Evolutionary conservation across 23 tunicate species (phyloP).

Genomic region (Diplosoma virens): DNA sequence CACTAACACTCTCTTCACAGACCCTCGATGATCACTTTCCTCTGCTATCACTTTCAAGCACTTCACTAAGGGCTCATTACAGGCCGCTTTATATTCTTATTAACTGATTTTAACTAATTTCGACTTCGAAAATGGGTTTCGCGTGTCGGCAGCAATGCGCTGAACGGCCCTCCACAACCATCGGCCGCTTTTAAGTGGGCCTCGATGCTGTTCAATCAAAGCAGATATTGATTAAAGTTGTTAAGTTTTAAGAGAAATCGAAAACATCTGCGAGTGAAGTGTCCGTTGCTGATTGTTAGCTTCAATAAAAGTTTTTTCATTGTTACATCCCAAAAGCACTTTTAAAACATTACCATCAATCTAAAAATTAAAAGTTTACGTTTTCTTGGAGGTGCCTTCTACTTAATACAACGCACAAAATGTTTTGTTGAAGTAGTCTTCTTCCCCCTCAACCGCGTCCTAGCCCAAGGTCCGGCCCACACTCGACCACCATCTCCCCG

Average conservation of each 20-base stretch:
- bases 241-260: conserved; percentile 13
- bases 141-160: not conserved
- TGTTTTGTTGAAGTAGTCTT: no score
- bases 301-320: not conserved
- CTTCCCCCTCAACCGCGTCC: no score
- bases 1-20: no score
- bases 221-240: conserved; percentile 24
- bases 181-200: not conserved
- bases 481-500: no score
- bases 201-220: conserved; percentile 2
- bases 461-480: no score
- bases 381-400: no score
- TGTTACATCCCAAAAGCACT: no score
- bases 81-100: not conserved
- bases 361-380: no score
- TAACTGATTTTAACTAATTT: conserved; percentile 14
- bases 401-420: no score
- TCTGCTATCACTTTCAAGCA: not conserved
- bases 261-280: conserved; percentile 33
- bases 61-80: not conserved
- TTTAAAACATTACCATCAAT: no score
- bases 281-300: not conserved
- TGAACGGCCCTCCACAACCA: not conserved
- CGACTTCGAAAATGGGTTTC: not conserved
- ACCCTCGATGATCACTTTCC: no score